Evolutionary conservation across 2,888 invertebrate genomes (phyloP), one percentile per base, ranked within the genome.

Genomic region (Temnothorax unifasciatus): DNA sequence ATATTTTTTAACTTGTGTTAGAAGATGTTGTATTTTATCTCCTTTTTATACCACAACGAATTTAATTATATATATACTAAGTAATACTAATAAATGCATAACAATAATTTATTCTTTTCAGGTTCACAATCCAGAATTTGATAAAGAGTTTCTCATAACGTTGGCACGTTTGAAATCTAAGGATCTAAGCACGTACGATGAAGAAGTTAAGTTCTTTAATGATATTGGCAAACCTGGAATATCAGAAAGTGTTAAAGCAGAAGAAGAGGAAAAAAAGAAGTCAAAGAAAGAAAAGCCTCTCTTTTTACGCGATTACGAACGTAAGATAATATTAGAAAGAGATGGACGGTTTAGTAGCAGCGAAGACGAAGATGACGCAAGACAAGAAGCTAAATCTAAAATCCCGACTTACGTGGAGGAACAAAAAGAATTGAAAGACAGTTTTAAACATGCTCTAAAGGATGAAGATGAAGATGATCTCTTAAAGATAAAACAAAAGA

Each of bases 161-260:
- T 95, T 99, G 2, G 96, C 98, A 0, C 97, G 97, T 74, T 95
- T 99, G 66, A 99, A 99, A 94, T 97, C 96, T 66, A 98, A 98
- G 93, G 98, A 99, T 95, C 98, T 99, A 0, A 96, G 96, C 90
- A 99, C 99, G 87, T 99, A 99, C 95, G 97, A 99, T 93, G 96
- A 97, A 59, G 96, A 96, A 77, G 96, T 96, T 47, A 96, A 96
- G 76, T 98, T 98, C 93, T 99, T 98, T 95, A 95, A 96, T 1
- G 54, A 86, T 8, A 85, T 87, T 11, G 66, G 61, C 0, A 82
- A 83, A 74, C 73, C 66, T 47, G 88, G 86, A 25, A 82, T 50
- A 57, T 59, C 44, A 21, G 44, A 74, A 79, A 34, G 18, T 29
- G 15, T 4, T 18, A 8, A 74, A 74, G 9, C 4, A 13, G 50